Evolutionary conservation across 2,888 invertebrate genomes (phyloP), one percentile per base, ranked within the genome.

Genomic region (Plebejus argus): DNA sequence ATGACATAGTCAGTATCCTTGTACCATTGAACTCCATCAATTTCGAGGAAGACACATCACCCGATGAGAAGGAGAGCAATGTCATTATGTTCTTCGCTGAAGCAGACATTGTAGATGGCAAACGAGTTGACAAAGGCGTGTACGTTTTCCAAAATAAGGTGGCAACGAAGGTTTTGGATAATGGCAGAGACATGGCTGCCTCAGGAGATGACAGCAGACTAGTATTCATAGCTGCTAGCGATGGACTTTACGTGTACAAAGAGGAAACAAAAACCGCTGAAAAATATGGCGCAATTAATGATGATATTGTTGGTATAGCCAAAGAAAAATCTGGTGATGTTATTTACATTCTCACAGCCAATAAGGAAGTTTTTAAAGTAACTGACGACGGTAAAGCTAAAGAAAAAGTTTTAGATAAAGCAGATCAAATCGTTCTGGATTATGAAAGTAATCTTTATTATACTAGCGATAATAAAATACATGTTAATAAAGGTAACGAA

Each of bases 391-490:
- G 91, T 2, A 87, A 83, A 0, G 86, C 84, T 20, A 90, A 89
- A 70, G 86, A 85, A 6, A 84, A 85, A 78, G 39, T 92, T 5
- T 82, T 89, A 2, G 83, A 81, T 0, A 85, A 88, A 7, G 91
- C 90, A 0, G 83, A 86, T 71, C 85, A 90, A 83, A 87, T 93
- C 0, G 84, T 88, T 35, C 71, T 91, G 0, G 93, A 92, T 82
- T 85, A 81, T 23, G 70, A 83, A 0, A 85, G 88, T 77, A 92
- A 91, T 76, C 76, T 93, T 3, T 92, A 87, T 80, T 92, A 84
- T 78, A 85, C 83, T 12, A 84, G 83, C 1, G 86, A 88, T 5
- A 89, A 90, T 4, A 74, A 84, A 7, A 81, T 85, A 2, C 85
- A 86, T 61, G 87, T 90, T 0, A 79, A 85, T 0, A 84, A 78